Conservation (phyloP, 2,888 invertebrate species). For the Oeneis ivallda region DNA sequence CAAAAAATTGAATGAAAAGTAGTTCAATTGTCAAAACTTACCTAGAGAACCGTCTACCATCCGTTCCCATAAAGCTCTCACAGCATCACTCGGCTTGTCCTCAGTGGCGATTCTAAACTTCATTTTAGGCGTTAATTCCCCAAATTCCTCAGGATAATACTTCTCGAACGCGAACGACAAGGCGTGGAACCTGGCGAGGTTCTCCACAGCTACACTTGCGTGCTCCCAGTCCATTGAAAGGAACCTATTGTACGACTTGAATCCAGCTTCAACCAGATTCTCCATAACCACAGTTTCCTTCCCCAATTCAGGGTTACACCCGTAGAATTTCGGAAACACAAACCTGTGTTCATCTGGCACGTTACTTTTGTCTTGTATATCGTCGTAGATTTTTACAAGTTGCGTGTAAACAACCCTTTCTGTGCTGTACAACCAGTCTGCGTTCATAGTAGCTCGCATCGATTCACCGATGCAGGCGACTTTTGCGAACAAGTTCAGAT, state of each 20-base stretch:
- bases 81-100: constrained; percentile 26
- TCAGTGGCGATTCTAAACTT: constrained; percentile 36
- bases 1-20: background rate
- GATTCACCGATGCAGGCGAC: background rate
- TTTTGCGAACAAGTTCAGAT: background rate
- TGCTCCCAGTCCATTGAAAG: constrained; percentile 61
- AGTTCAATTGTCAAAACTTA: background rate
- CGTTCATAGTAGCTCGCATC: background rate
- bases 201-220: constrained; percentile 50
- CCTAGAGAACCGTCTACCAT: constrained; percentile 39
- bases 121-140: constrained; percentile 40
- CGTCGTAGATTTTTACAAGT: background rate
- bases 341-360: constrained; percentile 25
- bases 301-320: constrained; percentile 42
- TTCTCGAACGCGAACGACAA: constrained; percentile 53
- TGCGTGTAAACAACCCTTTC: background rate
- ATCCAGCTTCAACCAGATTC: constrained; percentile 55
- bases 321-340: constrained; percentile 54
- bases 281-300: constrained; percentile 61
- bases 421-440: background rate
- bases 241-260: constrained; percentile 51
- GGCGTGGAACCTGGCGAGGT: constrained; percentile 68
- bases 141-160: constrained; percentile 55
- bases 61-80: constrained; percentile 33
- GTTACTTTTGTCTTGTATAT: background rate